These are phyloP conservation scores for Tachyglossus aculeatus DNA, from an alignment of 2,797 vertebrate species.

Conservation along the genomic window DNA sequence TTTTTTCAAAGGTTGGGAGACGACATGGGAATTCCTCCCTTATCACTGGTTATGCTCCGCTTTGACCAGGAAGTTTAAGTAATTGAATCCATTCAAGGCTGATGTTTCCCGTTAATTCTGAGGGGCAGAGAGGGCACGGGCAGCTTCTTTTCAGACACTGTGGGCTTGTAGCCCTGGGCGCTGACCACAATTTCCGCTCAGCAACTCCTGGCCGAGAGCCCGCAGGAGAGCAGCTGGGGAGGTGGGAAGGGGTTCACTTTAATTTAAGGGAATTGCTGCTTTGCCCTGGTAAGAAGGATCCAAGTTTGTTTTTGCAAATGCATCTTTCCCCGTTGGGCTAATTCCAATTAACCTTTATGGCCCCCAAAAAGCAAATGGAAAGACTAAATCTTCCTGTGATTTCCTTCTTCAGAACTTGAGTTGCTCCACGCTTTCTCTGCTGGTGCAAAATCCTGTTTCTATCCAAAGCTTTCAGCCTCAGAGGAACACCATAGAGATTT, in stretches of 20 bases:
- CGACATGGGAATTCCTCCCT: rapidly evolving
- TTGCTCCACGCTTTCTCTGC: rapidly evolving
- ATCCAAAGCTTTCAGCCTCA: too few species aligned
- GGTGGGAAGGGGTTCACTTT: neutral
- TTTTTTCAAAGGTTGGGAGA: too few species aligned
- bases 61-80: conserved; percentile 17
- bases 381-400: neutral
- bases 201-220: neutral
- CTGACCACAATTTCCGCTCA: neutral
- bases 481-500: too few species aligned
- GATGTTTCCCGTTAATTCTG: neutral
- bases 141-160: neutral
- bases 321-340: neutral
- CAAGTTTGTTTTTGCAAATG: conserved; percentile 19
- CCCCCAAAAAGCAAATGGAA: neutral
- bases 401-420: neutral
- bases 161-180: neutral
- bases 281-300: neutral
- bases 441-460: neutral
- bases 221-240: neutral
- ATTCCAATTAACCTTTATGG: neutral
- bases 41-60: neutral
- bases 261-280: neutral
- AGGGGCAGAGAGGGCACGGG: neutral
- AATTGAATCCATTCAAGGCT: conserved; percentile 4